These are phyloP conservation scores for Trichogramma dendrolimi DNA, from an alignment of 2,888 invertebrate genomes.

Conservation along the genomic window DNA sequence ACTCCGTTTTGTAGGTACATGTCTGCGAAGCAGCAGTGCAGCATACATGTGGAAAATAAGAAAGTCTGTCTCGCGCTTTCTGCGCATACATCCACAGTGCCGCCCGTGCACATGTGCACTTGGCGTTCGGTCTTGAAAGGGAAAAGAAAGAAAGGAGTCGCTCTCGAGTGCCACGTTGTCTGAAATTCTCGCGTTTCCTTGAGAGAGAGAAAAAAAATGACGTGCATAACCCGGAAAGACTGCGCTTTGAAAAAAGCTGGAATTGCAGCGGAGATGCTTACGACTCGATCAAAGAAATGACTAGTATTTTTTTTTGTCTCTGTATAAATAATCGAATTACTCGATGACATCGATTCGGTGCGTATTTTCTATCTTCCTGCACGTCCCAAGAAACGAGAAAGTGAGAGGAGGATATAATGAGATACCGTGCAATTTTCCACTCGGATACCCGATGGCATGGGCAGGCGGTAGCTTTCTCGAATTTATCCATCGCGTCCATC, in stretches of 20 bases:
- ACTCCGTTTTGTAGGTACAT: not conserved
- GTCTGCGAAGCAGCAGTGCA: slow-evolving; percentile 3
- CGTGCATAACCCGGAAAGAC: not conserved
- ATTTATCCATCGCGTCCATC: slow-evolving; percentile 12
- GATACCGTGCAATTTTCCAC: not conserved
- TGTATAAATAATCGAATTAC: too few species aligned
- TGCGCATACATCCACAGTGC: too few species aligned
- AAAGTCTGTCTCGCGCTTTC: not conserved
- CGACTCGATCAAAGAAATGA: too few species aligned
- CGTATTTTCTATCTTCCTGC: too few species aligned
- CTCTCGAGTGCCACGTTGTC: slow-evolving; percentile 16
- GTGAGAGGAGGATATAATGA: not conserved
- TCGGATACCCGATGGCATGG: not conserved
- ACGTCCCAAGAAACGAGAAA: not conserved
- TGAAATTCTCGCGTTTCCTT: slow-evolving; percentile 19
- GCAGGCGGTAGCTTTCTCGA: slow-evolving; percentile 13
- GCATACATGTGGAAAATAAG: slow-evolving; percentile 8
- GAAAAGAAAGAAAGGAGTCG: not conserved
- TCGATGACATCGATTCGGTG: too few species aligned
- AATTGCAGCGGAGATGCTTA: not conserved
- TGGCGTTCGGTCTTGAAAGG: not conserved
- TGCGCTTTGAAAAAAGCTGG: not conserved
- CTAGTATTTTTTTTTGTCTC: too few species aligned
- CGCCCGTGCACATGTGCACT: too few species aligned
- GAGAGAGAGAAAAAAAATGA: slow-evolving; percentile 18